These are phyloP conservation scores for Eledone cirrhosa DNA, from an alignment of 2,888 invertebrate species.

Conservation along the genomic window DNA sequence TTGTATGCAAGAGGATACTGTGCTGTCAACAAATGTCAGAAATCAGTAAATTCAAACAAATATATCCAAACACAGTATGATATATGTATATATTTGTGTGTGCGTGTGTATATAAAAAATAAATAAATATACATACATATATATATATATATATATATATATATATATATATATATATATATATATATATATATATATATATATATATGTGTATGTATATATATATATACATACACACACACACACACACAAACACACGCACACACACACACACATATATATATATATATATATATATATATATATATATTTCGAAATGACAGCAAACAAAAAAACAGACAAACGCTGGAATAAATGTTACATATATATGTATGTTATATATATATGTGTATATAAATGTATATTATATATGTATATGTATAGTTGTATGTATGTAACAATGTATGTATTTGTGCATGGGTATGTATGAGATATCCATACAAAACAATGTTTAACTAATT, in stretches of 20 bases:
- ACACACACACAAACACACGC: background rate
- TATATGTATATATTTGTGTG: conserved; percentile 3
- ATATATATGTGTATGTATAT: conserved; percentile 1
- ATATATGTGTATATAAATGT: too few relatives aligned
- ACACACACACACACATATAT: background rate
- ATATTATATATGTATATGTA: too few relatives aligned
- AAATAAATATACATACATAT: conserved; percentile 12
- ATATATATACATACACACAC: background rate
- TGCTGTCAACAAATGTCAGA: background rate
- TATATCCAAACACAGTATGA: background rate
- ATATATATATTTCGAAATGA: background rate
- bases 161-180: background rate
- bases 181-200: conserved; percentile 3
- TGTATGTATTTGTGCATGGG: too few relatives aligned
- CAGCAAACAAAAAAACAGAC: too few relatives aligned
- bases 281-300: background rate
- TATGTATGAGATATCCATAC: too few relatives aligned
- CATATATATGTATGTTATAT: too few relatives aligned
- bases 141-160: conserved; percentile 11
- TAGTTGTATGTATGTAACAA: too few relatives aligned
- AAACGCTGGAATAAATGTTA: too few relatives aligned
- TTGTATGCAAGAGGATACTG: background rate
- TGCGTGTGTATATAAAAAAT: background rate
- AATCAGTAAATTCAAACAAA: background rate
- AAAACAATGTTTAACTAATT: too few relatives aligned